A percentile compares a stretch with the other conserved stretches of the same genome.
Evolutionary conservation across 1,140 invertebrate species (phyloP).

Genomic region (Drosophila lacteicornis): DNA sequence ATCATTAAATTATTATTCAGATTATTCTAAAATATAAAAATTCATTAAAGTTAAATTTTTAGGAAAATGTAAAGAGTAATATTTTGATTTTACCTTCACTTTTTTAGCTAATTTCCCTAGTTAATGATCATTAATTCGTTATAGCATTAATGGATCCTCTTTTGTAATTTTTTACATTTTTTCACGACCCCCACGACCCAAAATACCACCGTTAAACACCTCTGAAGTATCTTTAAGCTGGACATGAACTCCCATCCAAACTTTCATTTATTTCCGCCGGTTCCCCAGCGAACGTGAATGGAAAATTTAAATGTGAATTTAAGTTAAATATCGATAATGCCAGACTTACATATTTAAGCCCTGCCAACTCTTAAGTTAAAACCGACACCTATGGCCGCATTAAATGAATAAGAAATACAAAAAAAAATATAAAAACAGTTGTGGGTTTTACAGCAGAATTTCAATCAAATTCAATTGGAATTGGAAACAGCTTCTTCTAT

Average conservation of each 20-base stretch:
- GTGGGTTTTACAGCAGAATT: conserved; percentile 26
- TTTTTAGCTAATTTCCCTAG: no score
- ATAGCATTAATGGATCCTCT: no score
- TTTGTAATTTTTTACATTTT: no score
- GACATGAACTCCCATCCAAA: background rate
- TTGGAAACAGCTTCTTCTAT: conserved; percentile 7
- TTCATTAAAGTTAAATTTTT: no score
- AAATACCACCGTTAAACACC: background rate
- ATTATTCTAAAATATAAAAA: no score
- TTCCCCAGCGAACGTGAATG: conserved; percentile 24
- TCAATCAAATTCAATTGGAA: conserved; percentile 65
- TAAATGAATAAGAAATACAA: conserved; percentile 12
- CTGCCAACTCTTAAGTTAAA: background rate
- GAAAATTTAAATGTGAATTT: conserved; percentile 32
- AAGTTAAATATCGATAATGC: conserved; percentile 23
- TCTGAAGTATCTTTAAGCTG: no score
- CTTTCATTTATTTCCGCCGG: conserved; percentile 4
- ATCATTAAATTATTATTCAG: no score
- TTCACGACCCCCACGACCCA: no score
- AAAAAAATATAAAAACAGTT: conserved; percentile 1
- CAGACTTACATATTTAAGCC: background rate
- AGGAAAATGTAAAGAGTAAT: no score
- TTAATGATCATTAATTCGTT: no score
- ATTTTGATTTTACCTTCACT: no score
- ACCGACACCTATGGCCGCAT: conserved; percentile 5